These are phyloP conservation scores for Leucophenga montana DNA, from an alignment of 2,888 invertebrate species.

Conservation along the genomic window DNA sequence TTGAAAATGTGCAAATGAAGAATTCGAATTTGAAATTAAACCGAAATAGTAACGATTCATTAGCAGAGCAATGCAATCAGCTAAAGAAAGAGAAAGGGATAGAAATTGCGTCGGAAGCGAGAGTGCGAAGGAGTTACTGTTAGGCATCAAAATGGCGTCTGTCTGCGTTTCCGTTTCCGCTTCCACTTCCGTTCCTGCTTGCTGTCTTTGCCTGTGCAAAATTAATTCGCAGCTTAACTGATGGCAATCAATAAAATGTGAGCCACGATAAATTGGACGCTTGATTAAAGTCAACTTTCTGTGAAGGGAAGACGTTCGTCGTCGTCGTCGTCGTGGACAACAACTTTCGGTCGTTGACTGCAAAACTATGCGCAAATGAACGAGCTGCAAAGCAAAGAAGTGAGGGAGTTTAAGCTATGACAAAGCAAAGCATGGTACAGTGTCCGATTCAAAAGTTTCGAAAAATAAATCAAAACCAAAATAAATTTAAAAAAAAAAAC, in stretches of 20 bases:
- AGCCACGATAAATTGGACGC: conserved; percentile 42
- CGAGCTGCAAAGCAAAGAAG: not conserved
- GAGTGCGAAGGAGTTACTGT: too few relatives aligned
- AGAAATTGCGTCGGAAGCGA: too few relatives aligned
- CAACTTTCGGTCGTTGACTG: not conserved
- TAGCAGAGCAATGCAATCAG: not conserved
- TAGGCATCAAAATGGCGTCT: not conserved
- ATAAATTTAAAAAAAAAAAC: too few relatives aligned
- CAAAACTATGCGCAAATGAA: not conserved
- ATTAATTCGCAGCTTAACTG: conserved; percentile 49
- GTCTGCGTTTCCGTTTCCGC: not conserved
- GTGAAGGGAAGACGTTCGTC: too few relatives aligned
- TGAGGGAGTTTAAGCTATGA: too few relatives aligned
- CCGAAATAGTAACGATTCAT: conserved; percentile 4
- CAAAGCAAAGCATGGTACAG: not conserved
- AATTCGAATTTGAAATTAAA: conserved; percentile 1
- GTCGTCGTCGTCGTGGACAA: too few relatives aligned
- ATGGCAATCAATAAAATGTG: conserved; percentile 53
- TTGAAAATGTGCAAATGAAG: not conserved
- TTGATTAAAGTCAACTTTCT: conserved; percentile 43
- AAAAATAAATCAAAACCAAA: not conserved
- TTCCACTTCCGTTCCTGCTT: not conserved
- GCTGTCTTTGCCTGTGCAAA: conserved; percentile 26
- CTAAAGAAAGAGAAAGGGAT: too few relatives aligned
- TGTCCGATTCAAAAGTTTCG: not conserved